Evolutionary conservation across 2,113 vertebrate species (phyloP), one percentile per base, ranked within the genome.

Genomic region (Phrynosoma blainvillii): DNA sequence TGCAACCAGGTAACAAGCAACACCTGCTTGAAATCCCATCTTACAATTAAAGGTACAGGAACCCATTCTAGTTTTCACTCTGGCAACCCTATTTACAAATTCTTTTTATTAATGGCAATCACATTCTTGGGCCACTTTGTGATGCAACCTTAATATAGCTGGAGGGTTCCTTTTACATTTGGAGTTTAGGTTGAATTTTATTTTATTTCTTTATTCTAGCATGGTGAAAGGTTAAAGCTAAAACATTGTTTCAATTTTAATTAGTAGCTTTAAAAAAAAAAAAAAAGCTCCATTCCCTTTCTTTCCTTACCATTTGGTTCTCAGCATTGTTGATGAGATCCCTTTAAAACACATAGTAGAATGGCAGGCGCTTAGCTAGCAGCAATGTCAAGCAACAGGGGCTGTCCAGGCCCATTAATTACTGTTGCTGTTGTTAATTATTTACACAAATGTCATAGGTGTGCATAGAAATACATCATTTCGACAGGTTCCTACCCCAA

Each of bases 391-490:
- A 90, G 25, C 2, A 8, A 87, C 4, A 62, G 2, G 16, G 82
- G 62, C 52, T 89, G 90, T 80, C 84, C 23, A 62, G 80, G 42
- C 81, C 87, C 2, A 0, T 36, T 89, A 92, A 92, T 91, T 90
- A 87, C 78, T 92, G 78, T 75, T 80, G 85, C 65, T 73, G 32
- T 80, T 73, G 77, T 92, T 94, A 90, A 92, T 96, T 93, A 91
- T 92, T 84, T 91, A 76, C 79, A 81, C 59, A 77, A 62, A 82
- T 85, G 89, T 54, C 93, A 80, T 78, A 92, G 91, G 90, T 93
- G 88, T 91, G 87, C 71, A 32, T 1, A 81, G 89, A 73, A 91
- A 90, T 89, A 68, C 80, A 93, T 94, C 0, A 1, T 91, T 93
- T 82, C 91, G 92, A 92, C 92, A 94, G 89, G 88, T 73, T 75